Conservation (phyloP, 1,140 invertebrate genomes). For the Lineus longissimus region DNA sequence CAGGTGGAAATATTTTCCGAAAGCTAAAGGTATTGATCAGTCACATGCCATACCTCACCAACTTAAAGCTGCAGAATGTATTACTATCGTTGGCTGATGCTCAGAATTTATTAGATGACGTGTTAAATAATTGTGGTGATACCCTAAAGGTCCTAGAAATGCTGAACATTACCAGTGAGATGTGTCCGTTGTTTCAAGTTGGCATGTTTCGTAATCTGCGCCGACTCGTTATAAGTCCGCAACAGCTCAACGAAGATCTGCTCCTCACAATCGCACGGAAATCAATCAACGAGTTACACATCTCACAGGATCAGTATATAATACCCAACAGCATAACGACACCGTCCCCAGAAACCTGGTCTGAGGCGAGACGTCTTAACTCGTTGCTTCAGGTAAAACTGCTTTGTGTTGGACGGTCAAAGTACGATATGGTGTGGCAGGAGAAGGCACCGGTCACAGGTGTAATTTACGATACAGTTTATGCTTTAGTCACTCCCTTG, state of each 20-base stretch:
- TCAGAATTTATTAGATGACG: conserved; percentile 66
- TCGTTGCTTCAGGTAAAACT: conserved; percentile 34
- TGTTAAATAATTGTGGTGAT: conserved; percentile 60
- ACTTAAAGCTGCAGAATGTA: conserved; percentile 71
- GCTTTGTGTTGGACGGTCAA: conserved; percentile 27
- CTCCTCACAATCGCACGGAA: conserved; percentile 54
- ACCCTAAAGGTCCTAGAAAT: conserved; percentile 65
- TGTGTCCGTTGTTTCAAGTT: conserved; percentile 71
- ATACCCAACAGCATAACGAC: conserved; percentile 26
- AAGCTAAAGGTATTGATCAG: conserved; percentile 58
- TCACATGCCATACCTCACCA: conserved; percentile 64
- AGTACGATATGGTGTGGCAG: conserved; percentile 31
- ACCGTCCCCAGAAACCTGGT: conserved; percentile 34
- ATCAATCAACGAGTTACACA: conserved; percentile 67
- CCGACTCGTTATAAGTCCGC: conserved; percentile 71
- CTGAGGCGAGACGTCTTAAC: conserved; percentile 29
- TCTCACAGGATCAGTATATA: conserved; percentile 71
- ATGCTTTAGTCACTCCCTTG: conserved; percentile 25
- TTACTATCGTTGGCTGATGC: conserved; percentile 64
- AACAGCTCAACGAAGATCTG: conserved; percentile 76
- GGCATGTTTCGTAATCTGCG: conserved; percentile 73
- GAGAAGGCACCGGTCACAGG: conserved; percentile 39
- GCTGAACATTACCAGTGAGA: conserved; percentile 72
- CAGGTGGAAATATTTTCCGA: conserved; percentile 62
- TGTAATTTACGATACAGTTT: conserved; percentile 34